Percentiles rank a stretch among this genome's conserved stretches.
Evolutionary conservation across 2,888 invertebrate species (phyloP).

Genomic region (Morpho helenor): DNA sequence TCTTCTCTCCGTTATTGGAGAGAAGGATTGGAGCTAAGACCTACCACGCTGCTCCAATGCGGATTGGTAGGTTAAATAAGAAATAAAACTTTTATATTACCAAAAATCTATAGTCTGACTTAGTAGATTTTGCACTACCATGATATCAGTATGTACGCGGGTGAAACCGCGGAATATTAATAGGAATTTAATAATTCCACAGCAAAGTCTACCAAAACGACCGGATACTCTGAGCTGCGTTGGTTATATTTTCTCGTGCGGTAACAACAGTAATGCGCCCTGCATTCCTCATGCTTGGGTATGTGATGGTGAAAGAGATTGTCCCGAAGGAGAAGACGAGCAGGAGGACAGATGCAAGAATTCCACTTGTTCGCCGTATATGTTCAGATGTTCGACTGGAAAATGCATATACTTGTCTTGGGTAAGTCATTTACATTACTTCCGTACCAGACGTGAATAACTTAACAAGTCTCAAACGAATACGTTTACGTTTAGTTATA

Average conservation of each 20-base stretch:
- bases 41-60: too few species aligned
- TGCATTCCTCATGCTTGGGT: constrained; percentile 88
- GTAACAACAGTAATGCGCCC: constrained; percentile 56
- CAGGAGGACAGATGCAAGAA: constrained; percentile 79
- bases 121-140: too few species aligned
- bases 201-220: constrained; percentile 32
- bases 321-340: constrained; percentile 87
- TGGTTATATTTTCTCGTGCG: constrained; percentile 53
- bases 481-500: too few species aligned
- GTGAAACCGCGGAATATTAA: too few species aligned
- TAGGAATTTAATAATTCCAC: background rate
- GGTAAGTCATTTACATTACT: constrained; percentile 49
- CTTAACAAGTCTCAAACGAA: too few species aligned
- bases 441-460: background rate
- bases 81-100: too few species aligned
- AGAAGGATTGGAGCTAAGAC: too few species aligned
- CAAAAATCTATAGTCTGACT: too few species aligned
- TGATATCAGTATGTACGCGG: too few species aligned
- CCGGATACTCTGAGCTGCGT: constrained; percentile 47
- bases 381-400: constrained; percentile 83
- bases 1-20: too few species aligned
- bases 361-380: constrained; percentile 83
- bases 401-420: constrained; percentile 79
- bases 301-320: constrained; percentile 92
- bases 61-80: too few species aligned